A percentile compares a stretch with the other conserved stretches of the same genome.
Conservation (phyloP, 2,888 invertebrate genomes). For the Eristalis pertinax region DNA sequence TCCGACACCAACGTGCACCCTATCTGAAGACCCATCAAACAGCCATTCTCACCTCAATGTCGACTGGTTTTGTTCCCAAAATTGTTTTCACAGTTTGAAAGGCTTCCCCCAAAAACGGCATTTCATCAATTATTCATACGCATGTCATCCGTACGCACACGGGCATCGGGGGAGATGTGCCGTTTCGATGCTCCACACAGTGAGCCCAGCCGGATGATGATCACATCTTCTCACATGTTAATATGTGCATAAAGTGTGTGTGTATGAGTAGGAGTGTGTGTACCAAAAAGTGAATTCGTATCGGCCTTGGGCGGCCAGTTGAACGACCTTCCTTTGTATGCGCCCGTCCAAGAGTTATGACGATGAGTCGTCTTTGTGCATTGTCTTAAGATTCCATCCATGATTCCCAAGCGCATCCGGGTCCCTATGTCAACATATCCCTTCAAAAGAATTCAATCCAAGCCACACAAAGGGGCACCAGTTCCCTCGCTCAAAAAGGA, state of each 20-base stretch:
- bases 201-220: not conserved
- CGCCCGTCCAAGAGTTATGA: constrained; percentile 22
- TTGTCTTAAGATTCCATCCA: not conserved
- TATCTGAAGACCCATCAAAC: constrained; percentile 8
- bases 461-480: not conserved
- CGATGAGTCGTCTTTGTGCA: constrained; percentile 17
- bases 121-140: constrained; percentile 51
- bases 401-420: constrained; percentile 29
- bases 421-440: not conserved
- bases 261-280: too few relatives aligned
- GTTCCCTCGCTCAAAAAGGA: not conserved
- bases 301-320: constrained; percentile 59
- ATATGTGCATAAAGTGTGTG: not conserved
- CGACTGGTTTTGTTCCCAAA: constrained; percentile 27
- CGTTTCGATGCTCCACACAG: not conserved
- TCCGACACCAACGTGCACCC: not conserved
- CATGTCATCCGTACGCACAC: not conserved
- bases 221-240: constrained; percentile 14
- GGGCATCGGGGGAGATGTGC: not conserved
- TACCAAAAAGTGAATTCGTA: constrained; percentile 1
- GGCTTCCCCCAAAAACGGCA: constrained; percentile 42
- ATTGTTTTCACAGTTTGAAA: not conserved
- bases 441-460: not conserved
- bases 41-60: constrained; percentile 56
- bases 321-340: constrained; percentile 67